Base-by-base conservation (phyloP, 2,888 invertebrate species). In the Orthonevra nobilis region DNA sequence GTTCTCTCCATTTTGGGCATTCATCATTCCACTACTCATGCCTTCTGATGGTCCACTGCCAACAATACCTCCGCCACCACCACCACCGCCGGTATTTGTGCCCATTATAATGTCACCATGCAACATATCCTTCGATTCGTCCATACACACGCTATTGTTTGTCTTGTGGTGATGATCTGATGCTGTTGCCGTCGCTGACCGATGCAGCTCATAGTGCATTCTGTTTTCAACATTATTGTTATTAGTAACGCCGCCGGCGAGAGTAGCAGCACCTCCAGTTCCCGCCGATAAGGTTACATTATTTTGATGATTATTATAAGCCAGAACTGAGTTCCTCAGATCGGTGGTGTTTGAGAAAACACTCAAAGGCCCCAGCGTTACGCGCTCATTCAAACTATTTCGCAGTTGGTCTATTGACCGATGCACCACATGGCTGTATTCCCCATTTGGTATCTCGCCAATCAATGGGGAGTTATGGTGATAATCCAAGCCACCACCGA, bases 401-500 rank as follows among this genome's bases (percentile, higher is more conserved):
- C 92, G 89, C 82, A 92, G 86, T 83, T 92, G 92, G 82, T 92
- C 92, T 86, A 92, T 92, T 82, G 92, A 92, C 83, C 92, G 90
- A 85, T 92, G 92, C 84, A 92, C 92, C 81, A 92, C 92, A 61
- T 92, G 91, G 82, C 92, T 91, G 85, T 92, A 92, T 82, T 92
- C 92, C 1, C 89, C 89, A 83, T 92, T 87, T 30, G 92, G 92
- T 85, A 92, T 92, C 88, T 92, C 92, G 0, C 92, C 92, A 90
- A 92, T 92, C 9, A 92, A 85, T 5, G 92, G 92, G 9, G 92
- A 92, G 73, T 88, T 89, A 85, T 92, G 92, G 86, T 92, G 92
- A 86, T 92, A 92, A 84, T 92, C 92, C 74, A 92, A 89, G 30
- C 92, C 92, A 66, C 92, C 92, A 54, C 84, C 92, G 81, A 88